Evolutionary conservation across 2,113 vertebrate genomes (phyloP).

Genomic region (Pseudolaguvia tuberculata): DNA sequence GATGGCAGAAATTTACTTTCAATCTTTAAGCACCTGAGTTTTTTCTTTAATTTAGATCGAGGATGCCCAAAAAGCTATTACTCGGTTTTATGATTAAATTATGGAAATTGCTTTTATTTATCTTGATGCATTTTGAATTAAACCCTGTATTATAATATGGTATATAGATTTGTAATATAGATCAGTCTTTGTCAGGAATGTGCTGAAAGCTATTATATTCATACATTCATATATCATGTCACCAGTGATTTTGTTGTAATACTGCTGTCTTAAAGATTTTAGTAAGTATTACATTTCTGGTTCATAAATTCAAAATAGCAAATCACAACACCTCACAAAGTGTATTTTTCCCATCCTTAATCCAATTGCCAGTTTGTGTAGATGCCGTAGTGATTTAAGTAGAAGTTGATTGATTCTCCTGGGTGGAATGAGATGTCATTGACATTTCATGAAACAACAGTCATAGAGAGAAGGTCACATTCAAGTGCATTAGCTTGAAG

Average conservation of each 20-base stretch:
- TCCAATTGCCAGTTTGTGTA: not conserved
- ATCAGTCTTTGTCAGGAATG: too few species aligned
- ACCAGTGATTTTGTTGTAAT: too few species aligned
- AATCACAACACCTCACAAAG: not conserved
- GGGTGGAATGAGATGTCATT: constrained; percentile 41
- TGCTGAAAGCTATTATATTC: too few species aligned
- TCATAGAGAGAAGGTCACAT: constrained; percentile 43
- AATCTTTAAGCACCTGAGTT: not conserved
- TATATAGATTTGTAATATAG: too few species aligned
- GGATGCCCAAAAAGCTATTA: not conserved
- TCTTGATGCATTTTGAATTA: not conserved
- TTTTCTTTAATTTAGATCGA: not conserved
- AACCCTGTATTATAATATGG: not conserved
- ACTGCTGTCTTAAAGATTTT: too few species aligned
- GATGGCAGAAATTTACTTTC: constrained; percentile 5
- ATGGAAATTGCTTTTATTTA: not conserved
- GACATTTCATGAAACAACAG: constrained; percentile 39
- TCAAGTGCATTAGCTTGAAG: constrained; percentile 43
- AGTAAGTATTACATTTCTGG: not conserved
- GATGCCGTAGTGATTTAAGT: not conserved
- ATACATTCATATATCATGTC: too few species aligned
- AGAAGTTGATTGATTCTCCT: constrained; percentile 27
- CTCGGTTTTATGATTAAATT: not conserved
- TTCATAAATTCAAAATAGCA: not conserved
- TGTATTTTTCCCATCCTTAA: not conserved